Percentiles rank a stretch among this genome's conserved stretches.
Conservation (phyloP, 2,888 invertebrate species). For the Agrotis puta region DNA sequence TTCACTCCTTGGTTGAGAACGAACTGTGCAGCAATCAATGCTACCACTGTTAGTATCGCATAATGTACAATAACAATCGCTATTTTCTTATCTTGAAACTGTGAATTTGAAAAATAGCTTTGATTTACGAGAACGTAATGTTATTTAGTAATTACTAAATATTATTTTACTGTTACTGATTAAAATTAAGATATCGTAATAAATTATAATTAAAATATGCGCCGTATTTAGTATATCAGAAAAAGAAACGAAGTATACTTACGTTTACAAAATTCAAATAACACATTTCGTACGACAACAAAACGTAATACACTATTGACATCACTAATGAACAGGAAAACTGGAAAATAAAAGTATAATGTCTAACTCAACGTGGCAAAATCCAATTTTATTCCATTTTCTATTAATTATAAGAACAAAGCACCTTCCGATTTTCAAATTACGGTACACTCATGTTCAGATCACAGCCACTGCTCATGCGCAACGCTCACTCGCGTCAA, state of each 20-base stretch:
- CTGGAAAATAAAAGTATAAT: neutral
- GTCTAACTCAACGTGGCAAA: no score
- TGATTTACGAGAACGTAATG: neutral
- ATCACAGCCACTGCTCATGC: no score
- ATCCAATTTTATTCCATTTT: no score
- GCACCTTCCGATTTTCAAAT: no score
- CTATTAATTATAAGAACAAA: no score
- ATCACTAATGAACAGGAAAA: conserved; percentile 14
- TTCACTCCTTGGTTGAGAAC: conserved; percentile 15
- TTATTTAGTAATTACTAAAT: no score
- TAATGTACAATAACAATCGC: conserved; percentile 1
- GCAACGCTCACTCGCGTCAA: no score
- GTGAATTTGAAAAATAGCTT: neutral
- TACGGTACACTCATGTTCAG: no score
- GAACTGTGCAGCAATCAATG: conserved; percentile 29
- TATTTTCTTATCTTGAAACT: conserved; percentile 2
- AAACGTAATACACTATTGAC: conserved; percentile 11
- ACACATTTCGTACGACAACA: conserved; percentile 20
- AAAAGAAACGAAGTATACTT: neutral
- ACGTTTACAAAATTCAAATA: conserved; percentile 11
- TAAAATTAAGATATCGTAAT: no score
- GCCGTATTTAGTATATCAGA: no score
- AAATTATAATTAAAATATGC: no score
- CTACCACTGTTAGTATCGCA: neutral
- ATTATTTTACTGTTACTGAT: no score